A percentile compares a stretch with the other conserved stretches of the same genome.
phyloP scores from a whole-genome alignment of 2,888 invertebrate species.

The Polia nebulosa region DNA sequence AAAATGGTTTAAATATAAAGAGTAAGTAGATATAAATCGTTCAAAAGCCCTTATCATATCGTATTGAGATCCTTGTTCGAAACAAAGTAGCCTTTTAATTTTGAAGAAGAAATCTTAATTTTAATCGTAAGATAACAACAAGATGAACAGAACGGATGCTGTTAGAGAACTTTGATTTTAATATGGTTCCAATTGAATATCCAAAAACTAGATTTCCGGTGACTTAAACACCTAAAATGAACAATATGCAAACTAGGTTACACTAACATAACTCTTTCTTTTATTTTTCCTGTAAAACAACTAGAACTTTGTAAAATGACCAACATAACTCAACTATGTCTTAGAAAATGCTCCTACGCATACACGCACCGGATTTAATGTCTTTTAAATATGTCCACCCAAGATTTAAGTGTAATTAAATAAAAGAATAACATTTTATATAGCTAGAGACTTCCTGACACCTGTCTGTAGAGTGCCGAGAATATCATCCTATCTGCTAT shows the following conservation, averaged over 20 bases:
- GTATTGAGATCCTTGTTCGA: background rate
- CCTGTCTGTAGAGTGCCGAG: constrained; percentile 69
- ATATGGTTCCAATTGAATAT: background rate
- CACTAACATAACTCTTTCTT: constrained; percentile 23
- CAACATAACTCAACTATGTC: constrained; percentile 53
- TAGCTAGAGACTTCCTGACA: constrained; percentile 68
- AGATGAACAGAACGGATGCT: background rate
- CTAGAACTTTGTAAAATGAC: constrained; percentile 16
- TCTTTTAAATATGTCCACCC: constrained; percentile 58
- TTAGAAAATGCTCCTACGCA: constrained; percentile 41
- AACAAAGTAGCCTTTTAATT: background rate
- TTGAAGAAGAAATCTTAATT: no score
- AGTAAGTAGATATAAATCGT: background rate
- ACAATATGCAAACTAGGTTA: constrained; percentile 21
- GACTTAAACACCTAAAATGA: background rate
- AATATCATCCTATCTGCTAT: constrained; percentile 70
- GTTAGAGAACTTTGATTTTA: background rate
- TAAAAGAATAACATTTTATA: constrained; percentile 61
- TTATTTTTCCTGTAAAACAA: constrained; percentile 44
- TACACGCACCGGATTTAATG: constrained; percentile 55
- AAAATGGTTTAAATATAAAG: background rate
- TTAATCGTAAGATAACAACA: no score
- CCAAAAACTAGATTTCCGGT: constrained; percentile 21
- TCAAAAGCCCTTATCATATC: background rate
- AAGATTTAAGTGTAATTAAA: constrained; percentile 71